Evolutionary conservation across 2,797 vertebrate species (phyloP).

Genomic region (Muscicapa striata): DNA sequence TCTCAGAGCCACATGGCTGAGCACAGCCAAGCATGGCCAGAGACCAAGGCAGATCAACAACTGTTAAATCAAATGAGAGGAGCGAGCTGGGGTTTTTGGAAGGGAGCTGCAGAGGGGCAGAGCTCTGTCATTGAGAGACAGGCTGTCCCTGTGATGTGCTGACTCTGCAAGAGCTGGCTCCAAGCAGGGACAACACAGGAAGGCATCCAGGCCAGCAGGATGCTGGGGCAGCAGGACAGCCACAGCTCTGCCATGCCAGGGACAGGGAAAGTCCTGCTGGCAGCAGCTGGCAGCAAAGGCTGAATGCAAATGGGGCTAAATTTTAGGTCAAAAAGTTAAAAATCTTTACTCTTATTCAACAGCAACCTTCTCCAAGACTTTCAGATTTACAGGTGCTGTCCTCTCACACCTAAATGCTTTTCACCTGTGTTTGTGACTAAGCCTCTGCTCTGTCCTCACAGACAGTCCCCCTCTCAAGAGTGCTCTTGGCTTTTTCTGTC

Average conservation of each 20-base stretch:
- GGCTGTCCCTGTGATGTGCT: neutral
- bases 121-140: neutral
- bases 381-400: neutral
- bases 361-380: neutral
- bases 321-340: neutral
- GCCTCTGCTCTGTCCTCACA: neutral
- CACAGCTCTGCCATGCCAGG: neutral
- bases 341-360: neutral
- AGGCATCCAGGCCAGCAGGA: neutral
- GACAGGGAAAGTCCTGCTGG: neutral
- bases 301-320: neutral
- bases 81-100: neutral
- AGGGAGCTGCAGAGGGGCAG: conserved; percentile 8
- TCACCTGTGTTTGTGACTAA: neutral
- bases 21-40: conserved; percentile 16
- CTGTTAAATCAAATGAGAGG: conserved; percentile 25
- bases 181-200: neutral
- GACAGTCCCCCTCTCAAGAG: neutral
- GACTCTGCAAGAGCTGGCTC: conserved; percentile 15
- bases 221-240: neutral
- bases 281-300: neutral
- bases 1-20: conserved; percentile 41
- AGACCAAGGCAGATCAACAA: conserved; percentile 40
- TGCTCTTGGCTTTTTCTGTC: neutral
- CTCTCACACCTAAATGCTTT: neutral